These are phyloP conservation scores for Pteropus alecto DNA, from an alignment of 2,113 vertebrate genomes.

Conservation along the genomic window DNA sequence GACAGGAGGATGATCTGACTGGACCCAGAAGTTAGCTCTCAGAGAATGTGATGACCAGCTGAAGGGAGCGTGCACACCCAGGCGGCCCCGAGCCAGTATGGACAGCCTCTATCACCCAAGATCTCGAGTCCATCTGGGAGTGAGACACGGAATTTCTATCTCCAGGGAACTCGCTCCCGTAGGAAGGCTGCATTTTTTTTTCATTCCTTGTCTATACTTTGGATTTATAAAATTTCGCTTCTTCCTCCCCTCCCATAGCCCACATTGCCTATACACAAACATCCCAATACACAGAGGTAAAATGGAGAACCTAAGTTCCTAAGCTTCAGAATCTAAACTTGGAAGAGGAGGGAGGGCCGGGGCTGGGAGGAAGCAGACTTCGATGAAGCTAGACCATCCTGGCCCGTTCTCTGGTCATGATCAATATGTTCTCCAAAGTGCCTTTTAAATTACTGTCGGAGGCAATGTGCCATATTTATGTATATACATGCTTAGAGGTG, in stretches of 20 bases:
- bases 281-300: conserved; percentile 43
- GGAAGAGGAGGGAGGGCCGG: neutral
- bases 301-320: conserved; percentile 45
- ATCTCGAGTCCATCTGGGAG: neutral
- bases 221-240: conserved; percentile 28
- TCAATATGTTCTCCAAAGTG: conserved; percentile 77
- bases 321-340: conserved; percentile 29
- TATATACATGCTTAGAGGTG: conserved; percentile 75
- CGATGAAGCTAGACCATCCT: conserved; percentile 16
- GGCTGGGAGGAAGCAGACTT: neutral
- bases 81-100: rapidly evolving
- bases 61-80: no score
- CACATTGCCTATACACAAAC: neutral
- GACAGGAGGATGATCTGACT: neutral
- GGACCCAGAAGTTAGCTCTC: neutral
- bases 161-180: neutral
- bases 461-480: conserved; percentile 76
- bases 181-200: neutral
- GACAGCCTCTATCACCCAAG: neutral
- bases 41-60: rapidly evolving
- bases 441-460: conserved; percentile 79
- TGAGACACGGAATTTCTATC: neutral
- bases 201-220: conserved; percentile 35
- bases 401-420: conserved; percentile 64
- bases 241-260: neutral